A percentile compares a stretch with the other conserved stretches of the same genome.
Evolutionary conservation across 2,888 invertebrate genomes (phyloP).

Genomic region (Marronus borbonicus): DNA sequence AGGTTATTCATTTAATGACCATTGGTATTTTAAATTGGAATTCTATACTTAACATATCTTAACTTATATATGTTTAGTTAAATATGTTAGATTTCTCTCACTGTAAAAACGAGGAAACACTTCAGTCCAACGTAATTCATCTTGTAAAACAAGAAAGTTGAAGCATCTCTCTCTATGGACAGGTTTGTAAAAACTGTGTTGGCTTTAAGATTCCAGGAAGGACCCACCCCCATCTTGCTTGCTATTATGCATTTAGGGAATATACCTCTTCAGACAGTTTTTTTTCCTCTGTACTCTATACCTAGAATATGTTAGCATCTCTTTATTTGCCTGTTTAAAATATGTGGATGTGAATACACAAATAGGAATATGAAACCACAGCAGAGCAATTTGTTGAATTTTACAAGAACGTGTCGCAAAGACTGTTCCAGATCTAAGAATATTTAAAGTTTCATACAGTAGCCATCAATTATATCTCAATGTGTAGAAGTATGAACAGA

Average conservation of each 20-base stretch:
- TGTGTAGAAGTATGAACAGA: too few species aligned
- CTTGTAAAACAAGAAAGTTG: constrained; percentile 43
- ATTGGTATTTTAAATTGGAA: too few species aligned
- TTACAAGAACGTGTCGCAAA: too few species aligned
- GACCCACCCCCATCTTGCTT: constrained; percentile 66
- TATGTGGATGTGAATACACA: too few species aligned
- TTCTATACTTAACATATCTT: too few species aligned
- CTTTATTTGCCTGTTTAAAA: neutral
- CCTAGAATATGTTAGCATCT: neutral
- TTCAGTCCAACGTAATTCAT: constrained; percentile 7
- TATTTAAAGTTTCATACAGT: too few species aligned
- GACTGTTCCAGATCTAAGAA: too few species aligned
- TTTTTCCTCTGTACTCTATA: neutral
- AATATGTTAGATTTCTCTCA: neutral
- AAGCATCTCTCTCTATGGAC: constrained; percentile 39
- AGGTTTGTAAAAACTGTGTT: constrained; percentile 46
- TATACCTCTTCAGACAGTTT: constrained; percentile 61
- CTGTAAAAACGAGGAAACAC: too few species aligned
- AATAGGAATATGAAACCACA: too few species aligned
- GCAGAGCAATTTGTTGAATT: too few species aligned
- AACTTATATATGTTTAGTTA: neutral
- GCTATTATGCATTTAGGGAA: constrained; percentile 66
- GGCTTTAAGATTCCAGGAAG: constrained; percentile 61
- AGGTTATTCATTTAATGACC: too few species aligned
- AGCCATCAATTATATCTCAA: too few species aligned